Percentiles rank a stretch among this genome's conserved stretches.
Conservation (phyloP, 2,113 vertebrate species). For the Centropristis striata region DNA sequence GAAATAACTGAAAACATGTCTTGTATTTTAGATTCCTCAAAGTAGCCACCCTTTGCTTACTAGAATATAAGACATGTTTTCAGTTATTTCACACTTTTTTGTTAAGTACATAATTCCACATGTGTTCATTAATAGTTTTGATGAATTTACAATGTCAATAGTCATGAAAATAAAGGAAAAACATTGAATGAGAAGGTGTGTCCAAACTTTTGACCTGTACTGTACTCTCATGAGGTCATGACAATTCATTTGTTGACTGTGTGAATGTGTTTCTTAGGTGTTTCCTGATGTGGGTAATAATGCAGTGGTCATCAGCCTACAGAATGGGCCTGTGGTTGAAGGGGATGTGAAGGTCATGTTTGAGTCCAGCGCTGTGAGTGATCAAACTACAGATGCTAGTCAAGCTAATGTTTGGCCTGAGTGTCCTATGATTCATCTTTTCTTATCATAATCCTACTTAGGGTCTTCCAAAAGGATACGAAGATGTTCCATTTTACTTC, state of each 20-base stretch:
- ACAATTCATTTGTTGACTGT: not conserved
- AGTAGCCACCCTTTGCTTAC: no score
- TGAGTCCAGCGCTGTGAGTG: conserved; percentile 91
- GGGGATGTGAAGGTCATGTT: conserved; percentile 96
- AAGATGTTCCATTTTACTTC: conserved; percentile 94
- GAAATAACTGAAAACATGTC: no score
- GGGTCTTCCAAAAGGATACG: conserved; percentile 93
- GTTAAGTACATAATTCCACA: no score
- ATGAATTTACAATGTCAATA: no score
- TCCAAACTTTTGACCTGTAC: no score
- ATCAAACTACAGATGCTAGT: not conserved
- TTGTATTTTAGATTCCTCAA: no score
- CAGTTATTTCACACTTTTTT: no score
- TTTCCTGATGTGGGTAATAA: conserved; percentile 90
- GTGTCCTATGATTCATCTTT: not conserved
- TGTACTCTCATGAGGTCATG: not conserved
- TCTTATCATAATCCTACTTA: conserved; percentile 58
- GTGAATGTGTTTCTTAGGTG: conserved; percentile 77
- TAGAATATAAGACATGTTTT: no score
- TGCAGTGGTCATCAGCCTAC: conserved; percentile 87
- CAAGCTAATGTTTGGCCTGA: not conserved
- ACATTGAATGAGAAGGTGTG: no score
- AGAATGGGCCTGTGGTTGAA: conserved; percentile 87
- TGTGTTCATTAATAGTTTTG: no score
- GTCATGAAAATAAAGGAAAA: no score